These are phyloP conservation scores for Panurus biarmicus DNA, from an alignment of 2,113 vertebrate genomes.

Conservation along the genomic window DNA sequence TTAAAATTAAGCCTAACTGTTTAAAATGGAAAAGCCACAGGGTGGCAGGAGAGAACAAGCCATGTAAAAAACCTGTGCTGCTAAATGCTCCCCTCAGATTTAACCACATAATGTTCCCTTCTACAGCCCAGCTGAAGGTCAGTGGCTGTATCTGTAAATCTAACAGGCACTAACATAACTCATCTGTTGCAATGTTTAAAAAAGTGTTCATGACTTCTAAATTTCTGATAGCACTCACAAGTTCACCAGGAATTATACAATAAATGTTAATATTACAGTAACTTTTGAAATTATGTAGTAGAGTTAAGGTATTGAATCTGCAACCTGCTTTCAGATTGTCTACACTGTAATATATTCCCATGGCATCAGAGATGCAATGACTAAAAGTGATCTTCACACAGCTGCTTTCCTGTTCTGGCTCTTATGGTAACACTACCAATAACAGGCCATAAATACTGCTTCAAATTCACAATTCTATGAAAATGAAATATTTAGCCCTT, in stretches of 20 bases:
- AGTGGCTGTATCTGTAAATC: background rate
- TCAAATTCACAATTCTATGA: background rate
- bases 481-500: background rate
- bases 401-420: background rate
- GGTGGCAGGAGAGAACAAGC: constrained; percentile 46
- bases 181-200: background rate
- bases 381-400: background rate
- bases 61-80: background rate
- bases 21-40: background rate
- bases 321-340: background rate
- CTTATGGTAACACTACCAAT: background rate
- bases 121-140: background rate
- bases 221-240: background rate
- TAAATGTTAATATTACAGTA: background rate
- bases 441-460: background rate
- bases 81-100: background rate
- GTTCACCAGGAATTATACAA: background rate
- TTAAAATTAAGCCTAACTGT: background rate
- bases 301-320: background rate
- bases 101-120: background rate
- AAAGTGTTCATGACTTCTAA: background rate
- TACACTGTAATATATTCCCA: background rate
- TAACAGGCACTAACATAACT: background rate
- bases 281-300: background rate
- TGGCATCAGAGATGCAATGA: background rate